Evolutionary conservation across 2,113 vertebrate species (phyloP).

Genomic region (Struthidea cinerea): DNA sequence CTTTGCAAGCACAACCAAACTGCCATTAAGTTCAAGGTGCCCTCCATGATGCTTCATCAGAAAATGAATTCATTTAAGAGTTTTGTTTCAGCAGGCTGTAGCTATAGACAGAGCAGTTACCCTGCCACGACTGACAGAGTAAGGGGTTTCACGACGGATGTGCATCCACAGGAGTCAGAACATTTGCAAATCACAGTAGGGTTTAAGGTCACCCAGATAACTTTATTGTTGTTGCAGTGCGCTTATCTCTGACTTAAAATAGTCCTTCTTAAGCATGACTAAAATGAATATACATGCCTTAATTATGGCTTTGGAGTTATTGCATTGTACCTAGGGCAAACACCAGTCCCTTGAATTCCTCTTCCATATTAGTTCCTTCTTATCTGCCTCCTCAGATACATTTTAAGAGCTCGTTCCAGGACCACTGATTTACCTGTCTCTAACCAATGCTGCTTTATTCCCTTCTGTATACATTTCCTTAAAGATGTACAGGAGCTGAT

Average conservation of each 20-base stretch:
- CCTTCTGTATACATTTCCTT: background rate
- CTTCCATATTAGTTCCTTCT: background rate
- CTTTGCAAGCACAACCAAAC: constrained; percentile 56
- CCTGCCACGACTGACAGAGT: background rate
- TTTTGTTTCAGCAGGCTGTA: background rate
- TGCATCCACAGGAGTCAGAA: background rate
- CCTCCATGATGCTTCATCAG: constrained; percentile 41
- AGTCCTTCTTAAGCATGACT: background rate
- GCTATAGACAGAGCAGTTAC: background rate
- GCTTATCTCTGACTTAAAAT: background rate
- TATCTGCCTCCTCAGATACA: background rate
- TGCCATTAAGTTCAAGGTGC: constrained; percentile 64
- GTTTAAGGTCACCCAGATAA: background rate
- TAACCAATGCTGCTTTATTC: background rate
- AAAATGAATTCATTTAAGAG: constrained; percentile 25
- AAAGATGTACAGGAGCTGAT: background rate
- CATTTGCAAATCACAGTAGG: background rate
- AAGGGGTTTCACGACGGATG: background rate
- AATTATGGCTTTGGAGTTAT: background rate
- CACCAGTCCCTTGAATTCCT: background rate
- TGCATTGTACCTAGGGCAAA: background rate
- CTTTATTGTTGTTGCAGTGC: background rate
- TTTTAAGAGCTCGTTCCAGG: background rate
- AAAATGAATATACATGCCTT: background rate
- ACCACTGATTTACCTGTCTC: background rate